These are phyloP conservation scores for Tetrao urogallus DNA, from an alignment of 2,113 vertebrate species.

Conservation along the genomic window DNA sequence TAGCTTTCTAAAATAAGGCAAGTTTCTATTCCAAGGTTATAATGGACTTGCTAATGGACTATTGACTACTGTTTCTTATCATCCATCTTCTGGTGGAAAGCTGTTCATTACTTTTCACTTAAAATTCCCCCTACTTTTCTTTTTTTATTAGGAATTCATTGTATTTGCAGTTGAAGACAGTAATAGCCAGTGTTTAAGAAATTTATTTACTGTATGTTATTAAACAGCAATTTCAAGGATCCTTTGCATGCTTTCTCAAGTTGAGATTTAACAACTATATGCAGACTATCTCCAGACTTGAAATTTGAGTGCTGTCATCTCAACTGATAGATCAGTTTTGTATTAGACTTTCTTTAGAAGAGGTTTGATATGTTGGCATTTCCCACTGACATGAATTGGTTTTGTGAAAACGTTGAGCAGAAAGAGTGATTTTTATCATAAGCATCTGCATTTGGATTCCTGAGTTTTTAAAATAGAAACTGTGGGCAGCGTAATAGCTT, in stretches of 20 bases:
- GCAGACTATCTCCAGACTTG: background rate
- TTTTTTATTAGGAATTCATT: slow-evolving; percentile 41
- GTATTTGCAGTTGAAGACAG: slow-evolving; percentile 27
- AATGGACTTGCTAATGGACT: slow-evolving; percentile 73
- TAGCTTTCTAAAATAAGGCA: slow-evolving; percentile 54
- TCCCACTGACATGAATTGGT: background rate
- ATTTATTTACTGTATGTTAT: background rate
- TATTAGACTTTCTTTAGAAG: background rate
- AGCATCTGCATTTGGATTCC: background rate
- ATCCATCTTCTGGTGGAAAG: slow-evolving; percentile 53
- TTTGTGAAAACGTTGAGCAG: background rate
- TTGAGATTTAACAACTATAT: background rate
- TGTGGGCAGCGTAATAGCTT: background rate
- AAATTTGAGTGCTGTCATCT: background rate
- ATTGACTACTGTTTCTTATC: slow-evolving; percentile 70
- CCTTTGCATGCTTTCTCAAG: background rate
- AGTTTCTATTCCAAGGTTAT: slow-evolving; percentile 59
- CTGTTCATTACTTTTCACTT: slow-evolving; percentile 62
- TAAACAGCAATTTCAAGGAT: background rate
- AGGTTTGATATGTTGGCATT: fast-evolving
- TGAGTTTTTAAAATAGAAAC: background rate
- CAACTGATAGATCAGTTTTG: background rate
- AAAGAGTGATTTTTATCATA: background rate
- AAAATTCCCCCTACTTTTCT: background rate
- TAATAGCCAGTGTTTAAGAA: slow-evolving; percentile 11